Evolutionary conservation across 1,140 invertebrate genomes (phyloP).

Genomic region (Formica selysi): DNA sequence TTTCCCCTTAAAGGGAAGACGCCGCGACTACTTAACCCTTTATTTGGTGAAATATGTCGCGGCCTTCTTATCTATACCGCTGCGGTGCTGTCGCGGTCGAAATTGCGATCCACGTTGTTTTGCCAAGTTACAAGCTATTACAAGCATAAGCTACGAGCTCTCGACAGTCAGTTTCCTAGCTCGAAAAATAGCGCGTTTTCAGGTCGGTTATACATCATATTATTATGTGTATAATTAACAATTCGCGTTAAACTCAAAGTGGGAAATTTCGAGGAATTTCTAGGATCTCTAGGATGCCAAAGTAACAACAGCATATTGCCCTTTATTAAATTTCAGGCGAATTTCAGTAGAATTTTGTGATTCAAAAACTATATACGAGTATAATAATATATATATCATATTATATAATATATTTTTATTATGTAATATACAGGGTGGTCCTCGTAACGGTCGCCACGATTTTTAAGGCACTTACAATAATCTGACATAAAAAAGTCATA

Average conservation of each 20-base stretch:
- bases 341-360: no score
- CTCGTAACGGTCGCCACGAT: no score
- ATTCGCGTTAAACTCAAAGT: no score
- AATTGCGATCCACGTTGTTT: background rate
- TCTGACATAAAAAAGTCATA: no score
- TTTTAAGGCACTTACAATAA: no score
- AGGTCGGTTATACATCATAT: background rate
- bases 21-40: slow-evolving; percentile 56
- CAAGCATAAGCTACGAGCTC: background rate
- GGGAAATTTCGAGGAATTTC: background rate
- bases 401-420: no score
- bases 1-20: background rate
- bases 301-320: no score
- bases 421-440: no score
- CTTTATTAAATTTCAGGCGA: no score
- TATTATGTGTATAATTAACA: background rate
- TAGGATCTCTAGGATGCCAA: no score
- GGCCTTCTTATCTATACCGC: background rate
- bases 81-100: background rate
- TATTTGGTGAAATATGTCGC: slow-evolving; percentile 24
- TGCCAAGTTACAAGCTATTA: background rate
- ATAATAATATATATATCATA: no score
- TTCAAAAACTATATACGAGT: no score
- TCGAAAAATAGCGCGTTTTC: background rate
- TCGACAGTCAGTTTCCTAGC: background rate